Evolutionary conservation across 2,113 vertebrate genomes (phyloP).

Genomic region (Vidua macroura): DNA sequence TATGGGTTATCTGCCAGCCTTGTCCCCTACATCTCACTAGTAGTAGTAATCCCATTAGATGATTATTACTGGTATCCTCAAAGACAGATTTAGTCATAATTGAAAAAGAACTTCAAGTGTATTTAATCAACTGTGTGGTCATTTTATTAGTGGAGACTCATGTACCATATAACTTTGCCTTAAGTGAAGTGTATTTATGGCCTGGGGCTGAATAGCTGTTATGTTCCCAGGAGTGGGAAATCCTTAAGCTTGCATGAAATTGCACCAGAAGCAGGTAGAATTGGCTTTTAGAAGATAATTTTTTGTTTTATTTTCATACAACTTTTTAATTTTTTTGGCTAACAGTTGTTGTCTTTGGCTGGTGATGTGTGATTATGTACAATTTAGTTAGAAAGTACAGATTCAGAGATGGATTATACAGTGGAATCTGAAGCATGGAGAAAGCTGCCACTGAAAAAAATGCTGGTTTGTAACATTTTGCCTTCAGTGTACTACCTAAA

Average conservation of each 20-base stretch:
- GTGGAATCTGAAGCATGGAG: background rate
- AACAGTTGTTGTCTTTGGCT: background rate
- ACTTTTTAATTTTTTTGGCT: background rate
- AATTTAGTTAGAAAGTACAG: background rate
- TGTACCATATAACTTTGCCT: background rate
- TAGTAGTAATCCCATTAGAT: constrained; percentile 38
- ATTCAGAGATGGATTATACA: background rate
- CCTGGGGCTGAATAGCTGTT: background rate
- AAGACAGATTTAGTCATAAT: background rate
- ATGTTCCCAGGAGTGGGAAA: background rate
- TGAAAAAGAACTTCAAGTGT: background rate
- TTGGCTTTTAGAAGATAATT: background rate
- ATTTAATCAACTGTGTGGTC: background rate
- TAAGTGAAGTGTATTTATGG: background rate
- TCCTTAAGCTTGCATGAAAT: background rate
- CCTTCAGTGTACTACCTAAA: background rate
- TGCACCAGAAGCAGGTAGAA: background rate
- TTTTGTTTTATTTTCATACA: background rate
- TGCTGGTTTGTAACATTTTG: background rate
- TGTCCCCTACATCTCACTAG: background rate
- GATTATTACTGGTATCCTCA: constrained; percentile 22
- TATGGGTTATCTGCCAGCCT: background rate
- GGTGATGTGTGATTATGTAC: background rate
- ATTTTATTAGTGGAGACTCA: background rate
- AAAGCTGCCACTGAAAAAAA: background rate